Conservation (phyloP, 2,113 vertebrate species). For the Phoenicopterus ruber region DNA sequence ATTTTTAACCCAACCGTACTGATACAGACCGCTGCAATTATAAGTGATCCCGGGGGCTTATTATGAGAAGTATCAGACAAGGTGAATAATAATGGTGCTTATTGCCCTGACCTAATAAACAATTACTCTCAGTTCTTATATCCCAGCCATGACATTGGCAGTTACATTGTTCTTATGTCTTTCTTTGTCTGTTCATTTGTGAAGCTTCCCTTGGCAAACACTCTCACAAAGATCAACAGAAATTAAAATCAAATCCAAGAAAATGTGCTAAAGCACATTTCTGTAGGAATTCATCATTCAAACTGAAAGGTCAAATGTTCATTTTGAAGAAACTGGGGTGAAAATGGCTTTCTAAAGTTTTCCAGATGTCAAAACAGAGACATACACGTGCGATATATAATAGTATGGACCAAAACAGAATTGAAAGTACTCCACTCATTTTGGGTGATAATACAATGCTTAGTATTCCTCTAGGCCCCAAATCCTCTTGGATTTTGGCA, state of each 20-base stretch:
- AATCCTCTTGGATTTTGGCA: background rate
- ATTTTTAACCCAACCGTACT: background rate
- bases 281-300: background rate
- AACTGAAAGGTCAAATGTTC: background rate
- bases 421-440: background rate
- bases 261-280: background rate
- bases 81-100: background rate
- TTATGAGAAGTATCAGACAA: background rate
- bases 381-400: background rate
- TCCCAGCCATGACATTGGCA: background rate
- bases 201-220: background rate
- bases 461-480: background rate
- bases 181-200: background rate
- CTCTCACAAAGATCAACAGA: background rate
- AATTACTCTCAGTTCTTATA: background rate
- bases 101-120: background rate
- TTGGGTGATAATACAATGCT: background rate
- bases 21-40: background rate
- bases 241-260: background rate
- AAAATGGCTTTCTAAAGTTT: background rate
- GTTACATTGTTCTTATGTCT: background rate
- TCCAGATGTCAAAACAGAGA: background rate
- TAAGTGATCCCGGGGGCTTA: rapidly evolving
- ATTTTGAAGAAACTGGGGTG: background rate
- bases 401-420: background rate